Conservation (phyloP, 2,113 vertebrate species). For the Trochalopteron elliotii region DNA sequence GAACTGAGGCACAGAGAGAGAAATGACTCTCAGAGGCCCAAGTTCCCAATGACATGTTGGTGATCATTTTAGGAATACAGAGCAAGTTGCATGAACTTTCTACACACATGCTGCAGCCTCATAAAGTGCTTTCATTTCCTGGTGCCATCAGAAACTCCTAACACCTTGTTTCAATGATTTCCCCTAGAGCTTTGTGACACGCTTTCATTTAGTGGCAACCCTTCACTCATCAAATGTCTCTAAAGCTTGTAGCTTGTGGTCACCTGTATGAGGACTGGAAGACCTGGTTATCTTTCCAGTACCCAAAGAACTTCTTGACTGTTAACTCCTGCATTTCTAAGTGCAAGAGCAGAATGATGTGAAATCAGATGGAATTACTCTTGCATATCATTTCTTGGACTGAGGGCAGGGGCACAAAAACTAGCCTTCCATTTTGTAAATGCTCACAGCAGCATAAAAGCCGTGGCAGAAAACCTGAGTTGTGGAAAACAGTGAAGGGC, state of each 20-base stretch:
- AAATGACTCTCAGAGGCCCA: not conserved
- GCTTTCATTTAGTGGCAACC: not conserved
- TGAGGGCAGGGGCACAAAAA: not conserved
- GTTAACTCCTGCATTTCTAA: not conserved
- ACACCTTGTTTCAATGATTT: not conserved
- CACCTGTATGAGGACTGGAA: not conserved
- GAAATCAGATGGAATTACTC: not conserved
- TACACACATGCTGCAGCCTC: fast-evolving
- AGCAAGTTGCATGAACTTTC: not conserved
- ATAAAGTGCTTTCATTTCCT: not conserved
- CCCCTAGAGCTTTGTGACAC: not conserved
- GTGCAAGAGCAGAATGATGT: not conserved
- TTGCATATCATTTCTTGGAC: not conserved
- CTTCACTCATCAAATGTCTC: not conserved
- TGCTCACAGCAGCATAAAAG: not conserved
- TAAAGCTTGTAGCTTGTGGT: not conserved
- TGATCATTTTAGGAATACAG: not conserved
- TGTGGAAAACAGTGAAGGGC: not conserved
- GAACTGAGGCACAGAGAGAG: not conserved
- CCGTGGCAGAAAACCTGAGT: not conserved
- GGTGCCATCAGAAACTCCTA: not conserved
- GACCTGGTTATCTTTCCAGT: not conserved
- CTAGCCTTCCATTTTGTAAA: not conserved
- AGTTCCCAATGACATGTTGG: not conserved
- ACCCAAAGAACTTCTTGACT: not conserved